Evolutionary conservation across 2,113 vertebrate genomes (phyloP), one percentile per base, ranked within the genome.

Genomic region (Sinocyclocheilus maitianheensis): DNA sequence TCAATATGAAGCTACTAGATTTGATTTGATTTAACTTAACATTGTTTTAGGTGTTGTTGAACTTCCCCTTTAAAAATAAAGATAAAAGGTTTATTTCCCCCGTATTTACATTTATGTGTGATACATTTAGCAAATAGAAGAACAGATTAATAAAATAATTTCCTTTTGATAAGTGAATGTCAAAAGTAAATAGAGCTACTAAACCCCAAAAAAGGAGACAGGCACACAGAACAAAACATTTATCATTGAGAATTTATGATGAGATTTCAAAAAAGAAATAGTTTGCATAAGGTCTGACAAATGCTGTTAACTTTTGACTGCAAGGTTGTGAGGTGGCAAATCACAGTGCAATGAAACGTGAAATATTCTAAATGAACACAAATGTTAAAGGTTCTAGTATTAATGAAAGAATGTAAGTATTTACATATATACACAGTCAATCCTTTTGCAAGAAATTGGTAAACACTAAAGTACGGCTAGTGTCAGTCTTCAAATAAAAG

Each of bases 401-500:
- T 48, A 30, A 63, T 65, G 20, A 53, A 43, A 69, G 0, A 30
- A 69, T 34, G 30, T 34, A 79, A 55, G 46, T 72, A 82, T 77
- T 85, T 86, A 91, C 87, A 90, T 37, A 65, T 75, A 84, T 77
- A 24, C 88, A 89, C 82, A 87, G 26, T 62, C 85, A 77, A 71
- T 74, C 8, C 14, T 51, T 63, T 67, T 86, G 63, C 81, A 88
- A 87, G 67, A 18, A n/a, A 20, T 67, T 79, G 11, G 40, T 30
- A 67, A 80, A 37, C 55, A 84, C 43, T 63, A 14, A 48, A 22
- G 30, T 51, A 30, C 7, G 24, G 18, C 46, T 79, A 79, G 11
- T 74, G 76, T 37, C 18, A 3, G 77, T 58, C 55, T 74, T 74
- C 20, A 74, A 40, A 71, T 75, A 51, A 46, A 69, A 76, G 48